phyloP scores from a whole-genome alignment of 2,888 invertebrate genomes.

The Xiphydria camelus region DNA sequence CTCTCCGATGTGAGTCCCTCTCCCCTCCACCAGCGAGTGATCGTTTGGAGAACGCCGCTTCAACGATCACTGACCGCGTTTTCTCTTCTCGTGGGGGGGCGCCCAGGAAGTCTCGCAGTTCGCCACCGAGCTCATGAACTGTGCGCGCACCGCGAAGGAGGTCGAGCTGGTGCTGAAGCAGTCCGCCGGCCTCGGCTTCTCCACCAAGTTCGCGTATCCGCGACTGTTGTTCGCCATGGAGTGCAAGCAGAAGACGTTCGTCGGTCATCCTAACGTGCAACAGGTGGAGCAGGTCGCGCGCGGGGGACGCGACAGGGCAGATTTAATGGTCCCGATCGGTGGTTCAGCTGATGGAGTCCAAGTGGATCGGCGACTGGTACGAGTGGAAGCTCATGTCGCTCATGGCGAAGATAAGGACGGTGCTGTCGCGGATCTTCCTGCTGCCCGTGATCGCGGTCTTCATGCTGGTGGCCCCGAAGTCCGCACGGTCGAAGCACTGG shows the following conservation, averaged over 20 bases:
- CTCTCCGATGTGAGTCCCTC: conserved; percentile 58
- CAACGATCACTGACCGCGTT: too few species aligned
- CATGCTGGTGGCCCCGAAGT: conserved; percentile 57
- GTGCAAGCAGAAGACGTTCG: conserved; percentile 72
- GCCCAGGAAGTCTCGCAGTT: conserved; percentile 60
- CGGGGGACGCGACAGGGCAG: too few species aligned
- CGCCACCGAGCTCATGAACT: conserved; percentile 65
- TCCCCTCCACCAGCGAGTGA: too few species aligned
- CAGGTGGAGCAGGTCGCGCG: too few species aligned
- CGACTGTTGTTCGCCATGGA: conserved; percentile 71
- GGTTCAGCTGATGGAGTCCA: conserved; percentile 62
- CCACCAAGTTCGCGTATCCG: conserved; percentile 63
- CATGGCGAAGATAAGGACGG: conserved; percentile 52
- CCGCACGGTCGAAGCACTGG: conserved; percentile 61
- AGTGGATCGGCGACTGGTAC: conserved; percentile 69
- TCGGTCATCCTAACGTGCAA: conserved; percentile 76
- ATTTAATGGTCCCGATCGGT: too few species aligned
- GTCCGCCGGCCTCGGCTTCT: conserved; percentile 49
- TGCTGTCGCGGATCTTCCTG: conserved; percentile 54
- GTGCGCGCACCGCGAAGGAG: conserved; percentile 72
- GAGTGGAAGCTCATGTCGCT: conserved; percentile 62
- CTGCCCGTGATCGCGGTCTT: conserved; percentile 59
- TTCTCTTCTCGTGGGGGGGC: too few species aligned
- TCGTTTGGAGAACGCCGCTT: too few species aligned
- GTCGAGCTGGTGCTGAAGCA: conserved; percentile 69